Base-by-base conservation (phyloP, 1,140 invertebrate species). In the Lycorma delicatula region DNA sequence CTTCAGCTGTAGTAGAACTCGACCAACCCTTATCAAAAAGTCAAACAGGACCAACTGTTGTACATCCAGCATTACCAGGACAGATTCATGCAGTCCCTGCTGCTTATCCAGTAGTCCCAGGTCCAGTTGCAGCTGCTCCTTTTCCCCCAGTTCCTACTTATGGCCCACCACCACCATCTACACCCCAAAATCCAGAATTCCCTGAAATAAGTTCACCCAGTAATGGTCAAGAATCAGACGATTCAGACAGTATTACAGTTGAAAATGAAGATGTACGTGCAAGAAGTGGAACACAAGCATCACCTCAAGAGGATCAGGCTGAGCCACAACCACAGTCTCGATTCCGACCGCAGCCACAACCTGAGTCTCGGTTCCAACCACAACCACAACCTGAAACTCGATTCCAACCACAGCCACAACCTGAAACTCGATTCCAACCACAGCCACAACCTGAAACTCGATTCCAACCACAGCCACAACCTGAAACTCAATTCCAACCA, bases 1-100 rank as follows among this genome's bases (percentile, higher is more conserved):
- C 81, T 18, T 81, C 79, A 0, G 74, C 81, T 25, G 73, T 82
- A 4, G 73, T 82, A 0, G 81, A 83, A 60, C 67, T 83, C 0
- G 78, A 80, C 47, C 75, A 80, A 54, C 81, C 81, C 0, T 71
- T 77, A 9, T 79, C 79, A 5, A 80, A 7, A 41, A 23, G 16
- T 2, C 16, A 54, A 20, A 16, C 13, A 13, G 79, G 79, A 64
- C 74, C 75, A 34, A 70, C 75, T 20, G 62, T 77, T 1, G 63
- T 77, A 13, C 38, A 36, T 18, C 26, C 68, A 71, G 46, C 61
- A 9, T 60, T 44, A 38, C 52, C 52, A 27, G 59, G 46, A 13
- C 50, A 38, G 58, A n/a, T n/a, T n/a, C 64, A 68, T 60, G 52
- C 71, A 41, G 61, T 61, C 12, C 61, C 68, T 23, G 64, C 61